Base-by-base conservation (phyloP, 2,888 invertebrate genomes). In the Neria commutata region DNA sequence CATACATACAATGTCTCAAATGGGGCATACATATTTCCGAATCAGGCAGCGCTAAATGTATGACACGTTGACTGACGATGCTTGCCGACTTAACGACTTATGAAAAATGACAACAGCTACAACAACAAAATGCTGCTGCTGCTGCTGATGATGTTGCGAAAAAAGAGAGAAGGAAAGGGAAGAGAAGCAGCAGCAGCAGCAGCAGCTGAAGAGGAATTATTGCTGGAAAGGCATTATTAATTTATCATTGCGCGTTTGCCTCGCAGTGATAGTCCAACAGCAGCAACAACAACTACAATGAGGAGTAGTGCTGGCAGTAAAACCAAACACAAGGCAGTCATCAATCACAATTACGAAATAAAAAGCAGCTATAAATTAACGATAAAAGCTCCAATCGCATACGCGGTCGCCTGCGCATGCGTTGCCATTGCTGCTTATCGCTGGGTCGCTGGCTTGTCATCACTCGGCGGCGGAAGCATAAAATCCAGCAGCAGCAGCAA, bases 261-360 rank as follows among this genome's bases (percentile, higher is more conserved):
- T 66, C 58, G 67, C 66, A 57, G 34, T 58, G 65, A 56, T 54
- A 54, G 50, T 63, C 65, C 65, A 64, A 62, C 60, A 46, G 49
- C 58, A 52, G 34, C 40, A 40, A 42, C 61, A 42, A 37, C 40
- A 34, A 60, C 61, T 62, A 60, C 61, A 49, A n/a, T 64, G 61
- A 49, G 16, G 10, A 49, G 8, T 21, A 34, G 37, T 26, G 24
- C 29, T 46, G 51, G 37, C 45, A 55, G 34, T 29, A 29, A 56
- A 48, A 51, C 33, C 34, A 67, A 69, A 74, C 71, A 74, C 70
- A 71, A 67, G 73, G 73, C 68, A 72, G 72, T 76, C 76, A 78
- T 78, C 77, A 78, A 78, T 78, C 77, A 78, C 76, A 78, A 77
- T 78, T 78, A 78, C 75, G 73, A 75, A 77, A 75, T 72, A 72